Evolutionary conservation across 2,113 vertebrate genomes (phyloP).

Genomic region (Syrmaticus mikado): DNA sequence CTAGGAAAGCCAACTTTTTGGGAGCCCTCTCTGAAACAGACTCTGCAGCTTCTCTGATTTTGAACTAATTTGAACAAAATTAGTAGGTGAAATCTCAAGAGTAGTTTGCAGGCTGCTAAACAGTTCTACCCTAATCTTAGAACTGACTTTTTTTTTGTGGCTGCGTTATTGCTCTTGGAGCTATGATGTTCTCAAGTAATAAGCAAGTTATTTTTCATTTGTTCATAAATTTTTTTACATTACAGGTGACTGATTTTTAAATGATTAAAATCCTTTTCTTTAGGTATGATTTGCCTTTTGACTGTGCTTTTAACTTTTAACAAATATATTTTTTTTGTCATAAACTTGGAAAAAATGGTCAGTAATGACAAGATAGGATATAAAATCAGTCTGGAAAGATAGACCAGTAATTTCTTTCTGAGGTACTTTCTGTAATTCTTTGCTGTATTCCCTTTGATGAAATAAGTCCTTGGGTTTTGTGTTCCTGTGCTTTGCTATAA

Average conservation of each 20-base stretch:
- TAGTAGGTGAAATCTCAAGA: neutral
- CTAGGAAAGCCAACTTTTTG: neutral
- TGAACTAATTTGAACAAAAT: neutral
- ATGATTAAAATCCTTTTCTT: neutral
- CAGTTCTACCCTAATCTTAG: neutral
- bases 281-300: neutral
- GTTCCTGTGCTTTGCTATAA: neutral
- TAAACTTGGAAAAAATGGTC: neutral
- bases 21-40: neutral
- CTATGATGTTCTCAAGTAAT: neutral
- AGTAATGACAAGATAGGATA: neutral
- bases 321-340: neutral
- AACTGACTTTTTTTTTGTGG: neutral
- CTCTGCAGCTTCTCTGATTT: neutral
- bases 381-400: neutral
- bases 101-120: neutral
- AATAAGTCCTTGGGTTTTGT: neutral
- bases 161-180: neutral
- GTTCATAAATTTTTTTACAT: neutral
- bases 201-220: neutral
- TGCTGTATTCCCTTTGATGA: neutral
- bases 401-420: neutral
- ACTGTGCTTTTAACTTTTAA: neutral
- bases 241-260: fast-evolving
- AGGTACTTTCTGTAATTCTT: neutral